These are phyloP conservation scores for Engystomops pustulosus DNA, from an alignment of 2,113 vertebrate species.

Conservation along the genomic window DNA sequence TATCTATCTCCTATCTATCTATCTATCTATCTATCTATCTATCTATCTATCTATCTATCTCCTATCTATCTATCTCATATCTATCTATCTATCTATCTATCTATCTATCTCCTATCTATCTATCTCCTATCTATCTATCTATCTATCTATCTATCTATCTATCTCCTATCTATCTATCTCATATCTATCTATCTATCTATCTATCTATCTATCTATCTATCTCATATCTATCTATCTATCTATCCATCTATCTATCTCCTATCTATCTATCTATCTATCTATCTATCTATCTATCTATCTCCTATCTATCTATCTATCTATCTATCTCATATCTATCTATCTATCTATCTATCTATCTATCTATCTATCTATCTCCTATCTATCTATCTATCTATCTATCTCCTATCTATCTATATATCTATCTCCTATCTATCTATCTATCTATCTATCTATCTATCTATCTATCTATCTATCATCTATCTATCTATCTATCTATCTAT, in stretches of 20 bases:
- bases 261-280: slow-evolving; percentile 18
- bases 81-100: background rate
- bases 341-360: background rate
- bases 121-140: background rate
- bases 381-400: background rate
- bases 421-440: too few relatives aligned
- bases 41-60: too few relatives aligned
- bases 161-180: too few relatives aligned
- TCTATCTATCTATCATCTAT: too few relatives aligned
- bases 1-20: background rate
- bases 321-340: too few relatives aligned
- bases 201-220: slow-evolving; percentile 17
- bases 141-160: background rate
- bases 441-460: too few relatives aligned
- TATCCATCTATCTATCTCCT: background rate
- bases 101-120: background rate
- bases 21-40: background rate
- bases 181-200: background rate
- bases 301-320: slow-evolving; percentile 14
- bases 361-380: background rate
- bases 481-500: too few relatives aligned
- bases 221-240: background rate
- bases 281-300: too few relatives aligned
- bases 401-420: too few relatives aligned
- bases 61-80: background rate